These are phyloP conservation scores for Zoroaster sp. DNA, from an alignment of 53 echinoderm and acorn worm genomes.

Conservation along the genomic window DNA sequence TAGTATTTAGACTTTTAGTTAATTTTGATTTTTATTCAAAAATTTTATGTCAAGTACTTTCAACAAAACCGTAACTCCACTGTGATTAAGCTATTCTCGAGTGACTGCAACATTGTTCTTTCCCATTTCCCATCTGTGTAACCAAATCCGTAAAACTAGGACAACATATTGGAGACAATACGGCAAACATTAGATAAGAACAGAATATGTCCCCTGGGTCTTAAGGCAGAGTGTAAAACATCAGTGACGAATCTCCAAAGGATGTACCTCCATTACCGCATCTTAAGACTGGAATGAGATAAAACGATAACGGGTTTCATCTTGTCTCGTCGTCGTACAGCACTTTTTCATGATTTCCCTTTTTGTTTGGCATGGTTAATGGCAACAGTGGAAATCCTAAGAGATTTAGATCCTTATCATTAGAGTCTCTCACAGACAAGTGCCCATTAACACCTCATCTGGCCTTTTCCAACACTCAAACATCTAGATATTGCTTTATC, in stretches of 20 bases:
- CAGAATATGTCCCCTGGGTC: neutral
- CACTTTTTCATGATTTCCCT: neutral
- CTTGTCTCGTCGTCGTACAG: neutral
- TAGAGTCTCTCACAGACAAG: constrained; percentile 14
- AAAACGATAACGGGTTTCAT: neutral
- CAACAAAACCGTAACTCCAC: too few species aligned
- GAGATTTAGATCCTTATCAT: constrained; percentile 5
- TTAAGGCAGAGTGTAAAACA: neutral
- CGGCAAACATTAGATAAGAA: constrained; percentile 8
- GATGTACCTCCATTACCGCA: constrained; percentile 17
- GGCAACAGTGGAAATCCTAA: neutral
- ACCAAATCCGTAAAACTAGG: neutral
- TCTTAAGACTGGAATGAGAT: constrained; percentile 16
- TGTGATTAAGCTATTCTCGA: too few species aligned
- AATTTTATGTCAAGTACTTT: too few species aligned
- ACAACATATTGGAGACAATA: neutral
- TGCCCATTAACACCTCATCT: neutral
- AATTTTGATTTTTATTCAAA: too few species aligned
- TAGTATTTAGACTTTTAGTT: too few species aligned
- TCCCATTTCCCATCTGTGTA: neutral
- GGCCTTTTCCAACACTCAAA: neutral
- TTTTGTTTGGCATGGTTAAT: constrained; percentile 28
- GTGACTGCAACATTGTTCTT: neutral
- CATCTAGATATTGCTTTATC: neutral
- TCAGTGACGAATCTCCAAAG: neutral